Percentiles rank a stretch among this genome's conserved stretches.
These are phyloP conservation scores for Brachypodius melanocephalos DNA, from an alignment of 2,113 vertebrate species.

Conservation along the genomic window DNA sequence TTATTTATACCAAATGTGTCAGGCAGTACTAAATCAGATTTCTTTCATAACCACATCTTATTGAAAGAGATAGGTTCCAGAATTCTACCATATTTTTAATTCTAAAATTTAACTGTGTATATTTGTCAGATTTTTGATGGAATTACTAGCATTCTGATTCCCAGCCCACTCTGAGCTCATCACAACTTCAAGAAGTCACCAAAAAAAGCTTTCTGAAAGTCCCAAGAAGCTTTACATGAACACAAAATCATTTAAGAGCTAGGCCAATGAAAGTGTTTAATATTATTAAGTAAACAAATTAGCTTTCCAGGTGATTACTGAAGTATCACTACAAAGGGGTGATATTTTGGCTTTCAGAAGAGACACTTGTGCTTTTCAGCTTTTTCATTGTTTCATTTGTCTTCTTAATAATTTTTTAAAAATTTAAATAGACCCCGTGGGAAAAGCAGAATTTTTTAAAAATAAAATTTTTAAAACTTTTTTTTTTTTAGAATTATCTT, in stretches of 20 bases:
- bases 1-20: not conserved
- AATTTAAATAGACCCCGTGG: not conserved
- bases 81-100: not conserved
- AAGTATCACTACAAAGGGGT: not conserved
- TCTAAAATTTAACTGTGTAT: fast-evolving
- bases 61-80: not conserved
- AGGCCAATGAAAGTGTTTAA: not conserved
- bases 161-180: not conserved
- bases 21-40: not conserved
- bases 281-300: not conserved
- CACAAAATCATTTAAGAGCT: not conserved
- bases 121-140: not conserved
- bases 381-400: not conserved
- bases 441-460: not conserved
- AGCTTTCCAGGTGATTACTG: not conserved
- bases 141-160: not conserved
- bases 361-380: not conserved
- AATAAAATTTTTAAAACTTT: not conserved
- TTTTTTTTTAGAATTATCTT: not conserved
- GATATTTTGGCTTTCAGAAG: not conserved
- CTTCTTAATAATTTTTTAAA: not conserved
- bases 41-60: not conserved
- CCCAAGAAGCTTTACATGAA: not conserved
- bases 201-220: not conserved
- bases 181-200: not conserved